A percentile compares a stretch with the other conserved stretches of the same genome.
These are phyloP conservation scores for Myotis vivesi DNA, from an alignment of 2,797 vertebrate genomes.

Conservation along the genomic window DNA sequence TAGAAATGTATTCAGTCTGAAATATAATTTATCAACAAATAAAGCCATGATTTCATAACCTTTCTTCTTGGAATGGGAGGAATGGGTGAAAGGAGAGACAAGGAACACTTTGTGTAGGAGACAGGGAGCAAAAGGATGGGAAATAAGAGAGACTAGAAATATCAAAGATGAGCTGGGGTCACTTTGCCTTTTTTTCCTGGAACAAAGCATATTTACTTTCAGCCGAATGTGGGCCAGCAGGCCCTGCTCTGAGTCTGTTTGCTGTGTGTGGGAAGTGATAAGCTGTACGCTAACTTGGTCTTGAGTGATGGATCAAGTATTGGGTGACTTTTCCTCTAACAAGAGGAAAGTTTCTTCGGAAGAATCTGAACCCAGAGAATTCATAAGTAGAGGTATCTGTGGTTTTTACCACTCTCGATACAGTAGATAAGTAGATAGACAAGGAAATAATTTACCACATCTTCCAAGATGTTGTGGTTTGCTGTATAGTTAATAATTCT, in stretches of 20 bases:
- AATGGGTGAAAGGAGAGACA: neutral
- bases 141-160: neutral
- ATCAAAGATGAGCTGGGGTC: neutral
- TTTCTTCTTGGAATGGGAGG: neutral
- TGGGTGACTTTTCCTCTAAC: neutral
- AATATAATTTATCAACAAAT: neutral
- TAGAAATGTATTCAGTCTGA: slow-evolving; percentile 2
- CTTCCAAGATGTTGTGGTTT: neutral
- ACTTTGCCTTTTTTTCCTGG: slow-evolving; percentile 4
- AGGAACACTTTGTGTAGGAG: neutral
- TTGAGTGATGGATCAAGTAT: neutral
- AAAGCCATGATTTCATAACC: neutral
- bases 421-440: neutral
- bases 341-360: slow-evolving; percentile 1
- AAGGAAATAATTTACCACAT: neutral
- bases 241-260: neutral
- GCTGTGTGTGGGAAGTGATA: neutral
- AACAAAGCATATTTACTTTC: neutral
- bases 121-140: neutral
- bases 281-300: neutral
- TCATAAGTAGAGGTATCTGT: neutral
- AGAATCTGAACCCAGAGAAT: neutral
- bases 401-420: neutral
- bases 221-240: neutral
- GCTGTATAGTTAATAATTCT: neutral